These are phyloP conservation scores for Catostylus mosaicus DNA, from an alignment of 30 jellyfish, hydroid and myxozoan species.

Conservation along the genomic window DNA sequence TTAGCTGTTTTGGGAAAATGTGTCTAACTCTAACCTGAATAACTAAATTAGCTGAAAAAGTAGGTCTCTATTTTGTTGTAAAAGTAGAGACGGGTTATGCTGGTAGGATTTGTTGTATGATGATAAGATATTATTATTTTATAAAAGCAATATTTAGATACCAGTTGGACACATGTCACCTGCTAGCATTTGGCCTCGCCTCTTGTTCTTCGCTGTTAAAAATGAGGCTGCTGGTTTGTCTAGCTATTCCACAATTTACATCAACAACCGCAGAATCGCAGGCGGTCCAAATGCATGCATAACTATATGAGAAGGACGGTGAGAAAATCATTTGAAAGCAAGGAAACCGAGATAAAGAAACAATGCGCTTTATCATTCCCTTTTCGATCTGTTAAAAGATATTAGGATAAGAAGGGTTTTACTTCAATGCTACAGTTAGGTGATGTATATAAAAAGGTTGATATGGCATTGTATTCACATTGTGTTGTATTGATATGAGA, in stretches of 20 bases:
- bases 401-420: slow-evolving; percentile 45
- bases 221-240: not conserved
- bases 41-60: no score
- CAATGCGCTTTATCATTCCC: slow-evolving; percentile 29
- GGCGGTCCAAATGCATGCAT: slow-evolving; percentile 2
- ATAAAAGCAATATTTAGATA: not conserved
- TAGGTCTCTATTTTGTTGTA: no score
- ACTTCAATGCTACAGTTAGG: slow-evolving; percentile 40
- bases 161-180: not conserved
- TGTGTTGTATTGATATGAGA: slow-evolving; percentile 1
- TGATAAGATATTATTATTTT: not conserved
- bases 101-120: not conserved
- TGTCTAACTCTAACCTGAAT: no score
- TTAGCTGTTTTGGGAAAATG: no score
- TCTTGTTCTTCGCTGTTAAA: not conserved
- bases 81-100: not conserved
- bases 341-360: slow-evolving; percentile 36
- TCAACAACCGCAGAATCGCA: not conserved
- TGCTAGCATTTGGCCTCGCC: not conserved
- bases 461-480: not conserved
- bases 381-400: slow-evolving; percentile 20
- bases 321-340: not conserved
- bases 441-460: not conserved
- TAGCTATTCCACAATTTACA: not conserved
- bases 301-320: not conserved